These are phyloP conservation scores for Holcopasites calliopsidis DNA, from an alignment of 1,140 invertebrate species.

Conservation along the genomic window DNA sequence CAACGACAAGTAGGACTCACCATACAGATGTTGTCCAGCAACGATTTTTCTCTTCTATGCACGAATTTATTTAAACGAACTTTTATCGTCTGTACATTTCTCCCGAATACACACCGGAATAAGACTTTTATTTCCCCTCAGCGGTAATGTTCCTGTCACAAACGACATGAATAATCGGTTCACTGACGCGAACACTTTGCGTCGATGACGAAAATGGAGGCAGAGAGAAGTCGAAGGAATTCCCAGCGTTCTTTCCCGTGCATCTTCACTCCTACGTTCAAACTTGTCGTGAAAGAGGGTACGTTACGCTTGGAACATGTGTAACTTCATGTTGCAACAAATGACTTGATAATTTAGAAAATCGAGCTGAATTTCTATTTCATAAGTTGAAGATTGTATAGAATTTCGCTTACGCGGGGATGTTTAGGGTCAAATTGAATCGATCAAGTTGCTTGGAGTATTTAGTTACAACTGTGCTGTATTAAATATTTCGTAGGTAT, in stretches of 20 bases:
- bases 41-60: conserved; percentile 14
- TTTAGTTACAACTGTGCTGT: too few species aligned
- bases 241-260: not conserved
- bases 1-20: conserved; percentile 25
- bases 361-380: too few species aligned
- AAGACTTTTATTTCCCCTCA: not conserved
- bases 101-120: not conserved
- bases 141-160: conserved; percentile 7
- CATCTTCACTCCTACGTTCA: conserved; percentile 24
- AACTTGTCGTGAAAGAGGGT: too few species aligned
- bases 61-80: conserved; percentile 11
- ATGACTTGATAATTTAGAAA: too few species aligned
- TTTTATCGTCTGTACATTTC: conserved; percentile 1
- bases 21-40: conserved; percentile 16
- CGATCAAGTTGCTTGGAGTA: too few species aligned
- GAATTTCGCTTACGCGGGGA: too few species aligned
- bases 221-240: not conserved
- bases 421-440: too few species aligned
- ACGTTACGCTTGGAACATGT: too few species aligned
- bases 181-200: not conserved
- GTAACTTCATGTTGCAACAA: not conserved
- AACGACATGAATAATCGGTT: not conserved
- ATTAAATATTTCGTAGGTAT: too few species aligned
- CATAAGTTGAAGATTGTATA: too few species aligned
- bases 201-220: not conserved